phyloP scores from a whole-genome alignment of 1,140 invertebrate genomes.

The Temnothorax curvispinosus region DNA sequence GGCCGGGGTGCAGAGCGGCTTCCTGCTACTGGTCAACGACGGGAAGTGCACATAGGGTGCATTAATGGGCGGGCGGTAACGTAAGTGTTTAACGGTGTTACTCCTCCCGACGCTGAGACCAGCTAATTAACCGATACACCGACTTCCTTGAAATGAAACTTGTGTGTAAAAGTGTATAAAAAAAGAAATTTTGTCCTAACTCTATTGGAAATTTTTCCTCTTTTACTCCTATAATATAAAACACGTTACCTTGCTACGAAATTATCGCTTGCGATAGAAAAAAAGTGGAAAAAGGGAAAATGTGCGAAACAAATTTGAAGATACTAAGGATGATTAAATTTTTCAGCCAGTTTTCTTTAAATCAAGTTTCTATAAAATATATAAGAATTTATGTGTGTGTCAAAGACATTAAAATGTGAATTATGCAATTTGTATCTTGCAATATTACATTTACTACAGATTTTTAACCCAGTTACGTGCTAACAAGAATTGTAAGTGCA shows the following conservation, averaged over 20 bases:
- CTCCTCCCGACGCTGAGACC: slow-evolving; percentile 54
- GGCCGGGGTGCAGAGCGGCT: slow-evolving; percentile 63
- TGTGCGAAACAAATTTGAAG: background rate
- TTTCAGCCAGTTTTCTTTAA: background rate
- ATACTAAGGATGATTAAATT: background rate
- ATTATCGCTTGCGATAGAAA: background rate
- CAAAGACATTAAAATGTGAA: background rate
- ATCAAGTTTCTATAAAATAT: slow-evolving; percentile 2
- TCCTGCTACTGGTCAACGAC: slow-evolving; percentile 73
- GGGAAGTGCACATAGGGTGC: slow-evolving; percentile 75
- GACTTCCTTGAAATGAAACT: slow-evolving; percentile 51
- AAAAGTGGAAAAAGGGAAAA: background rate
- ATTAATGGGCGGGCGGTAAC: slow-evolving; percentile 70
- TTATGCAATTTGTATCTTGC: background rate
- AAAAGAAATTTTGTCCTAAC: background rate
- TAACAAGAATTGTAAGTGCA: background rate
- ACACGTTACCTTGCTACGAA: background rate
- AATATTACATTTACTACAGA: background rate
- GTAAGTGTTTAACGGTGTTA: slow-evolving; percentile 78
- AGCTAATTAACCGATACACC: slow-evolving; percentile 72
- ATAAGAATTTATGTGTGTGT: background rate
- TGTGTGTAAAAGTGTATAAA: background rate
- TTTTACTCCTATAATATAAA: background rate
- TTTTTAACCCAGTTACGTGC: background rate
- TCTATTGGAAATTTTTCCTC: background rate